phyloP scores from a whole-genome alignment of 1,140 invertebrate genomes.

The Maconellicoccus hirsutus region DNA sequence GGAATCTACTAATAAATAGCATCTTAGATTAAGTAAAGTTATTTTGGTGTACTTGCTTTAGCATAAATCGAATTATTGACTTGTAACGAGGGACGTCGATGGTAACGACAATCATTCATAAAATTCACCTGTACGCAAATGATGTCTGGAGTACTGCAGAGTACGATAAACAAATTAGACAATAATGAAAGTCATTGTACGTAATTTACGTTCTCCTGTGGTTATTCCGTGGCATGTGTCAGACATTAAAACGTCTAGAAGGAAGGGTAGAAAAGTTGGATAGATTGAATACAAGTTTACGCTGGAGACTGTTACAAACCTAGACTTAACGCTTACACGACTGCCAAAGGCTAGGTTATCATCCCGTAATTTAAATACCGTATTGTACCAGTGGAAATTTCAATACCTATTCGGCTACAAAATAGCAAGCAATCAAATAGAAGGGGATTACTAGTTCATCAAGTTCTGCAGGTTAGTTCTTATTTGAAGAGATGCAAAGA shows the following conservation, averaged over 20 bases:
- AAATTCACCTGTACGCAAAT: slow-evolving; percentile 6
- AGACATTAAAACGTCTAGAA: slow-evolving; percentile 15
- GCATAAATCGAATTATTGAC: no score
- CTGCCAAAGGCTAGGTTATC: not conserved
- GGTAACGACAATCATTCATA: no score
- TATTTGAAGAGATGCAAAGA: not conserved
- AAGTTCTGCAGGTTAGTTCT: slow-evolving; percentile 20
- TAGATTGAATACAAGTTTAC: not conserved
- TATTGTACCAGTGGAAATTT: not conserved
- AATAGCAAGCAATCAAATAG: slow-evolving; percentile 14
- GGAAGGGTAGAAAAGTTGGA: slow-evolving; percentile 3
- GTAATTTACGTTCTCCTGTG: slow-evolving; percentile 16
- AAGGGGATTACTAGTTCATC: slow-evolving; percentile 21
- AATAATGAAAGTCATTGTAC: slow-evolving; percentile 20
- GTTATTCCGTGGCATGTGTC: slow-evolving; percentile 16
- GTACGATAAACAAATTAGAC: slow-evolving; percentile 16
- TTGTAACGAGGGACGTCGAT: no score
- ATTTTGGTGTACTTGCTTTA: no score
- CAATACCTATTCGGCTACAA: not conserved
- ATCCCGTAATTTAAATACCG: slow-evolving; percentile 11
- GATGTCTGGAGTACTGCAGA: not conserved
- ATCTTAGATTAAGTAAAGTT: no score
- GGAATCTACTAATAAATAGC: no score
- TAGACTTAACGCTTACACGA: not conserved
- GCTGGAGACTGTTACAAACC: slow-evolving; percentile 12